Evolutionary conservation across 2,888 invertebrate genomes (phyloP).

Genomic region (Alloplasta piceator): DNA sequence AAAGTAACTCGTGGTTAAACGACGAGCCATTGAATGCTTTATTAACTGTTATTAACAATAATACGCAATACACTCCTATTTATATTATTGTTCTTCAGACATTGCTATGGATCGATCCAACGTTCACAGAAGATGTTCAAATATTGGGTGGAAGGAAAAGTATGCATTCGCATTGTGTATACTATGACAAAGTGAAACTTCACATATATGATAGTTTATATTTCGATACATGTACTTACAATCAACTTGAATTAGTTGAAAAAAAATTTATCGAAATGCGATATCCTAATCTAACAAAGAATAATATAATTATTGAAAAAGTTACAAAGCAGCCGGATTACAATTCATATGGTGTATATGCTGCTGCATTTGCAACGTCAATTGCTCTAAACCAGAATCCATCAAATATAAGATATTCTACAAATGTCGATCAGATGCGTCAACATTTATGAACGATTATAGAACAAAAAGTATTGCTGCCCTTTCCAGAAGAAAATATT

Average conservation of each 20-base stretch:
- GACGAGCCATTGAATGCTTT: conserved; percentile 22
- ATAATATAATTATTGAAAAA: conserved; percentile 30
- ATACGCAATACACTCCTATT: conserved; percentile 19
- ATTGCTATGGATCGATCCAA: conserved; percentile 18
- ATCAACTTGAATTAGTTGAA: too few species aligned
- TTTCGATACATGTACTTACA: too few species aligned
- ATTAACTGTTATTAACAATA: conserved; percentile 23
- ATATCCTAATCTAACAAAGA: conserved; percentile 28
- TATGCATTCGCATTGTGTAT: conserved; percentile 31
- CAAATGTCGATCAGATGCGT: conserved; percentile 11
- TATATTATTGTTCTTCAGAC: conserved; percentile 33
- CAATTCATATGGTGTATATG: conserved; percentile 21
- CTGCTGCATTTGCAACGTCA: conserved; percentile 27
- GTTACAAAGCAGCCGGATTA: conserved; percentile 32
- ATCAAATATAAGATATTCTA: conserved; percentile 21
- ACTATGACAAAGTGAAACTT: conserved; percentile 6
- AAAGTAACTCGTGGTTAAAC: conserved; percentile 28
- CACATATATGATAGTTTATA: too few species aligned
- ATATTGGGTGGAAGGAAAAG: conserved; percentile 27
- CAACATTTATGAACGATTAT: conserved; percentile 26
- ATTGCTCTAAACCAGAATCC: conserved; percentile 22
- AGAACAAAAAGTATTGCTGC: neutral
- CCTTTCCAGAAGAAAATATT: conserved; percentile 19
- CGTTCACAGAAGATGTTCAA: conserved; percentile 18
- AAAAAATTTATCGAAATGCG: neutral